Conservation (phyloP, 2,113 vertebrate genomes). For the Pyxicephalus adspersus region DNA sequence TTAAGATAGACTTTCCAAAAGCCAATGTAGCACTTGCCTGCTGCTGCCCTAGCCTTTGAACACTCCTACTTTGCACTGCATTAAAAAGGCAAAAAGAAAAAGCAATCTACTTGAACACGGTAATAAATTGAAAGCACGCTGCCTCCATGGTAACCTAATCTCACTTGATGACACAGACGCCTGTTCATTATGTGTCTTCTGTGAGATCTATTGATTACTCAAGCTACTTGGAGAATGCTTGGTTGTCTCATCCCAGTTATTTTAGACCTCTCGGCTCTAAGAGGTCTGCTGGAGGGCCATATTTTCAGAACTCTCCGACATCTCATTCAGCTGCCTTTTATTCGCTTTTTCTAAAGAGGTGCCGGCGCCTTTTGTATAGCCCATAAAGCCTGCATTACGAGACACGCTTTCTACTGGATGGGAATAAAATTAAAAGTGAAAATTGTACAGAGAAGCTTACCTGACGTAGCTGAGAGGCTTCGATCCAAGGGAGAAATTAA, state of each 20-base stretch:
- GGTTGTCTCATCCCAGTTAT: constrained; percentile 9
- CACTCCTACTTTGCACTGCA: not conserved
- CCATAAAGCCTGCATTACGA: not conserved
- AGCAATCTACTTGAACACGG: constrained; percentile 42
- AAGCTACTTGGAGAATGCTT: constrained; percentile 28
- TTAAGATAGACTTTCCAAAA: not conserved
- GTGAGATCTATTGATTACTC: constrained; percentile 40
- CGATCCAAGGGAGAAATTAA: too few species aligned
- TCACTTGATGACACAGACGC: constrained; percentile 16
- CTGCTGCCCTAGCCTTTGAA: not conserved
- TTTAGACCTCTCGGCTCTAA: not conserved
- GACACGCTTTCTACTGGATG: too few species aligned
- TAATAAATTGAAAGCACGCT: constrained; percentile 21
- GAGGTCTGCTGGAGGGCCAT: not conserved
- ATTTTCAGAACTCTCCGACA: not conserved
- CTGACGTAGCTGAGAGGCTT: too few species aligned
- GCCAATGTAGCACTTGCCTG: not conserved
- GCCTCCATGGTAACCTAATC: constrained; percentile 44
- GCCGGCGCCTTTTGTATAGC: not conserved
- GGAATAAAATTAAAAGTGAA: too few species aligned
- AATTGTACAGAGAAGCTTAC: too few species aligned
- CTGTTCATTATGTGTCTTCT: constrained; percentile 38
- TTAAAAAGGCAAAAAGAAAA: constrained; percentile 15
- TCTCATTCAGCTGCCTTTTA: not conserved
- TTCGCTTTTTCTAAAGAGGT: constrained; percentile 1